Conservation (phyloP, 2,113 vertebrate species). For the Piprites chloris region DNA sequence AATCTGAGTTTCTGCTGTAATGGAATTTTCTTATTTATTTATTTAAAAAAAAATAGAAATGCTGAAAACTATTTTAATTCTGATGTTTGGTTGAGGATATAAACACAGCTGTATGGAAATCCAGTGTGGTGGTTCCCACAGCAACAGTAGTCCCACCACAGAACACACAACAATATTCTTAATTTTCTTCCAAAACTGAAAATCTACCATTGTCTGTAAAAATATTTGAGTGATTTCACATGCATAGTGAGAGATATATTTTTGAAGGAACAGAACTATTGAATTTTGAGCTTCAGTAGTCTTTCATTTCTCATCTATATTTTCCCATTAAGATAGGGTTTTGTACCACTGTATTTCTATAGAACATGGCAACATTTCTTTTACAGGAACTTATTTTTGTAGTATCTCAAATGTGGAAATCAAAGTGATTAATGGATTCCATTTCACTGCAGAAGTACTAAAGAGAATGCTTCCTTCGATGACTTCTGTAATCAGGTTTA, state of each 20-base stretch:
- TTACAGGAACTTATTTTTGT: slow-evolving; percentile 32
- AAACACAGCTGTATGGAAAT: slow-evolving; percentile 22
- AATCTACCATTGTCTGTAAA: background rate
- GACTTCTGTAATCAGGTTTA: slow-evolving; percentile 54
- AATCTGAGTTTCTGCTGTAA: background rate
- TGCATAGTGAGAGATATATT: background rate
- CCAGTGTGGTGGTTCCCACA: background rate
- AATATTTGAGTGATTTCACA: background rate
- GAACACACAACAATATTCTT: background rate
- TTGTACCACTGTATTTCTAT: background rate
- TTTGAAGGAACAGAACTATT: background rate
- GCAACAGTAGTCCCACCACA: background rate
- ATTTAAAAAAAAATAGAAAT: background rate
- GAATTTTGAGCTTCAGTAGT: slow-evolving; percentile 9
- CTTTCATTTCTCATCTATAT: slow-evolving; percentile 22
- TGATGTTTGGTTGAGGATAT: background rate
- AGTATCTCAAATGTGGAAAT: slow-evolving; percentile 34
- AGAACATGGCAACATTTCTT: slow-evolving; percentile 22
- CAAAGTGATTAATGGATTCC: slow-evolving; percentile 54
- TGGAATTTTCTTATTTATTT: background rate
- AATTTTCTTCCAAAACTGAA: background rate
- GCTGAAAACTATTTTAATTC: background rate
- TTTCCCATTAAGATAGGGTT: background rate
- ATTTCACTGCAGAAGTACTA: slow-evolving; percentile 33
- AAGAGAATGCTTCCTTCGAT: slow-evolving; percentile 18